phyloP scores from a whole-genome alignment of 2,113 vertebrate species.

The Zosterops borbonicus region DNA sequence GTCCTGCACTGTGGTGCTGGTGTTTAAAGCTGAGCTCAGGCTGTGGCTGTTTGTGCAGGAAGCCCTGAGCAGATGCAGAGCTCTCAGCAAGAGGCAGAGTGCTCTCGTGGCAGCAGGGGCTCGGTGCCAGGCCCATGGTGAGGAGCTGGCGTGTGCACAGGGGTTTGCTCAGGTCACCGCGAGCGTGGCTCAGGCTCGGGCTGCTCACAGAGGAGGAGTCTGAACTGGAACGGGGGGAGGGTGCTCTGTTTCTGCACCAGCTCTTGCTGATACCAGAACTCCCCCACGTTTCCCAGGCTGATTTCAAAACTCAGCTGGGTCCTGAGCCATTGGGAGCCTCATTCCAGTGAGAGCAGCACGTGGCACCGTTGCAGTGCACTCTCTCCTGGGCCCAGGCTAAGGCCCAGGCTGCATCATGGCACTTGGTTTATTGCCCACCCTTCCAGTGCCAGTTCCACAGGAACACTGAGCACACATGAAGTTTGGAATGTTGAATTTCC shows the following conservation, averaged over 20 bases:
- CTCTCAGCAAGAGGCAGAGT: background rate
- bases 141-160: rapidly evolving
- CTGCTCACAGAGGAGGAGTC: background rate
- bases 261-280: background rate
- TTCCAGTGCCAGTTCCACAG: background rate
- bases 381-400: background rate
- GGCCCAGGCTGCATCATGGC: background rate
- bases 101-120: background rate
- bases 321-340: background rate
- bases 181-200: rapidly evolving
- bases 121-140: rapidly evolving
- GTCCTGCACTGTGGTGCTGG: background rate
- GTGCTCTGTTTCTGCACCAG: background rate
- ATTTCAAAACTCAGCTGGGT: background rate
- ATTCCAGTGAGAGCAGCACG: rapidly evolving
- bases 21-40: background rate
- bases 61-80: background rate
- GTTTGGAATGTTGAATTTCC: background rate
- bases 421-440: background rate
- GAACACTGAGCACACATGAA: background rate
- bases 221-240: rapidly evolving
- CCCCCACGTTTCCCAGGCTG: background rate
- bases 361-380: rapidly evolving
- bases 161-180: background rate
- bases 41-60: background rate